phyloP scores from a whole-genome alignment of 2,797 vertebrate genomes.

The Triplophysa bombifrons region DNA sequence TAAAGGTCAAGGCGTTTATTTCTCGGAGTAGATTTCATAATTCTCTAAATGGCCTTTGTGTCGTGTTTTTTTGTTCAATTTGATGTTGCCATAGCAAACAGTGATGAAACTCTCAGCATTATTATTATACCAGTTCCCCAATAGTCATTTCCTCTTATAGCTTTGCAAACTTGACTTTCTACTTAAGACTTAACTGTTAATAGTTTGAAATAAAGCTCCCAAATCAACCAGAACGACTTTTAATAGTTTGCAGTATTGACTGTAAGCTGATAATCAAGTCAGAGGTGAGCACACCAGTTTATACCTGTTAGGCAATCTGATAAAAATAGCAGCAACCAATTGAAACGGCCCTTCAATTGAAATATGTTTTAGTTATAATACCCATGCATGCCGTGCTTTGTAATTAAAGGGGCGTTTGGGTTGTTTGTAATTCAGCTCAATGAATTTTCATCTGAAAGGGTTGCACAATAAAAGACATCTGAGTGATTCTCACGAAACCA shows the following conservation, averaged over 20 bases:
- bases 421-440: too few species aligned
- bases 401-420: too few species aligned
- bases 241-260: neutral
- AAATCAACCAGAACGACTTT: neutral
- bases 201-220: neutral
- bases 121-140: constrained; percentile 15
- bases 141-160: neutral
- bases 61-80: constrained; percentile 12
- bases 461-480: too few species aligned
- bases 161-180: neutral
- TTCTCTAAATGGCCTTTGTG: constrained; percentile 31
- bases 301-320: neutral
- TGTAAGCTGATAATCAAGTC: neutral
- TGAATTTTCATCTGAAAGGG: too few species aligned
- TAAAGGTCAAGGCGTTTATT: neutral
- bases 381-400: too few species aligned
- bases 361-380: neutral
- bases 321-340: neutral
- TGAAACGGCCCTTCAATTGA: neutral
- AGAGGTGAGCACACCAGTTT: neutral
- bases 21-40: constrained; percentile 24
- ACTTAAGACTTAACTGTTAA: neutral
- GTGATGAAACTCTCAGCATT: neutral
- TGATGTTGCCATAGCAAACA: constrained; percentile 29
- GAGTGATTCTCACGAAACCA: too few species aligned